Conservation (phyloP, 2,888 invertebrate species). For the Chymomyza amoena region DNA sequence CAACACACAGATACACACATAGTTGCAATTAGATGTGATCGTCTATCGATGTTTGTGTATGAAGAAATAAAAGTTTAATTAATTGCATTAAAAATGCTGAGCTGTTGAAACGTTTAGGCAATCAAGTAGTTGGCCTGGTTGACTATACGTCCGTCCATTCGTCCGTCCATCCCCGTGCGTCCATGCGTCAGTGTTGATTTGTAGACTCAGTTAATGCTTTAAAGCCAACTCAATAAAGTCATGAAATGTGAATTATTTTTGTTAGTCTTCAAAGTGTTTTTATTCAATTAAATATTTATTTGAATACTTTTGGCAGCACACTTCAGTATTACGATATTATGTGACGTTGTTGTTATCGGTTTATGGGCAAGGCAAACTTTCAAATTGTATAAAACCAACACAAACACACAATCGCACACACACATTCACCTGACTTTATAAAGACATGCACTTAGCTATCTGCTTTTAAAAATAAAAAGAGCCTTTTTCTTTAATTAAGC, state of each 20-base stretch:
- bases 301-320: conserved; percentile 37
- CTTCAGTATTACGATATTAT: not conserved
- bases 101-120: conserved; percentile 65
- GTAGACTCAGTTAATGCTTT: conserved; percentile 17
- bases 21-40: conserved; percentile 9
- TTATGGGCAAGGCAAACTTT: not conserved
- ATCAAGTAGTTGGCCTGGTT: conserved; percentile 42
- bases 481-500: not conserved
- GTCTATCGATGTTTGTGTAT: conserved; percentile 31
- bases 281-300: conserved; percentile 59
- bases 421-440: not conserved
- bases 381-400: not conserved
- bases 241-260: conserved; percentile 47
- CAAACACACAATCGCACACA: not conserved
- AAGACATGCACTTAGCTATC: not conserved
- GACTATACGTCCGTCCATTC: not conserved
- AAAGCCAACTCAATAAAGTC: conserved; percentile 33
- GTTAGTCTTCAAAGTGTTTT: conserved; percentile 21
- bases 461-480: not conserved
- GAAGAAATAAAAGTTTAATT: conserved; percentile 71
- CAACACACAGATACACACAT: conserved; percentile 11
- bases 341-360: conserved; percentile 1
- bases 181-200: conserved; percentile 24
- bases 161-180: not conserved
- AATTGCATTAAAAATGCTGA: conserved; percentile 64